phyloP scores from a whole-genome alignment of 1,140 invertebrate species.

The Rhynchophorus ferrugineus region DNA sequence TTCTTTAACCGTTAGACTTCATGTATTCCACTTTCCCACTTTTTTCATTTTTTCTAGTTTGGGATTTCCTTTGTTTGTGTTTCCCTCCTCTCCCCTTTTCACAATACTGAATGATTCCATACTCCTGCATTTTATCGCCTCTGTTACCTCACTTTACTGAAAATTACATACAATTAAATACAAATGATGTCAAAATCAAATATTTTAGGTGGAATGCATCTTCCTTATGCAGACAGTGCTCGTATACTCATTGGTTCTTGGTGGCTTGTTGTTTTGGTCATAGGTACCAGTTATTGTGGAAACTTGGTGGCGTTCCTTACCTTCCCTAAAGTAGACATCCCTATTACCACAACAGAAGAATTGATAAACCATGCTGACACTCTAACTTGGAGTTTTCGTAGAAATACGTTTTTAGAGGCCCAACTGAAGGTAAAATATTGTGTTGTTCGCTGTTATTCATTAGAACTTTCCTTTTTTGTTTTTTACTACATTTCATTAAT shows the following conservation, averaged over 20 bases:
- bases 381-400: slow-evolving; percentile 67
- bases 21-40: too few relatives aligned
- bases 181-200: too few relatives aligned
- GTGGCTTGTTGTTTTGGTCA: slow-evolving; percentile 87
- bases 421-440: slow-evolving; percentile 48
- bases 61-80: too few relatives aligned
- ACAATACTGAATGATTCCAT: too few relatives aligned
- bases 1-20: too few relatives aligned
- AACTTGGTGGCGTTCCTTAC: slow-evolving; percentile 90
- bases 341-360: slow-evolving; percentile 67
- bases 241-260: slow-evolving; percentile 81
- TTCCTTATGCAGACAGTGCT: slow-evolving; percentile 78
- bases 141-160: too few relatives aligned
- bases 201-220: slow-evolving; percentile 68
- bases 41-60: too few relatives aligned
- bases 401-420: slow-evolving; percentile 64
- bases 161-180: too few relatives aligned
- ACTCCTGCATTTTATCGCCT: too few relatives aligned
- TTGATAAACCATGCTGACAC: slow-evolving; percentile 53
- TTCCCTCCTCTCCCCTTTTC: too few relatives aligned
- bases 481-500: too few relatives aligned
- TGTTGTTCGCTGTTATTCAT: background rate
- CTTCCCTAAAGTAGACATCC: slow-evolving; percentile 76
- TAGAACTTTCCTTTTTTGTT: too few relatives aligned
- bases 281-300: slow-evolving; percentile 87